Evolutionary conservation across 2,113 vertebrate genomes (phyloP), one percentile per base, ranked within the genome.

Genomic region (Psephotus haematonotus): DNA sequence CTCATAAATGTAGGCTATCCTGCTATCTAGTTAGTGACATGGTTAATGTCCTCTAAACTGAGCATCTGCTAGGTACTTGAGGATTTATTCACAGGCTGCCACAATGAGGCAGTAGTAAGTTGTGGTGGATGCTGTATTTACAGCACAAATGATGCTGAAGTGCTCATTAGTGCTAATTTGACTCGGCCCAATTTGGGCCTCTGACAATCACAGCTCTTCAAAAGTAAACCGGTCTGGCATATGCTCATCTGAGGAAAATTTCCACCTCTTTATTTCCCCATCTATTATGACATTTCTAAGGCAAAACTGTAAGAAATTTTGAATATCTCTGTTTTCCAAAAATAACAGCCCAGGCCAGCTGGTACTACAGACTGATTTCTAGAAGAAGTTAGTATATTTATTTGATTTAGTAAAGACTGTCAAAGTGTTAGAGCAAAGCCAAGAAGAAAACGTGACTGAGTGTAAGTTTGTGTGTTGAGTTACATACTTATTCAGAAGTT

Each of bases 71-170:
- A 85, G 53, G 33, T 77, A 59, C 90, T 88, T 80, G 41, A 94
- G 84, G 91, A 91, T 94, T 96, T 94, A 94, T 86, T 90, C 96
- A 80, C 90, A 88, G 82, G 63, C 95, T 94, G 88, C 96, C 96
- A 97, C 96, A 88, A 95, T 74, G 95, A 97, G 96, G 95, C 95
- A 97, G 93, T 96, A 97, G 95, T 95, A 96, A 94, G 95, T 96
- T 97, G 95, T 95, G 70, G 81, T 94, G 90, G 94, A 77, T 31
- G 53, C 59, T n/a, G 84, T 77, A 94, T 65, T 94, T 86, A 82
- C 81, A 77, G 84, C 82, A 87, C 67, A 94, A 93, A 95, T 50
- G 81, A 96, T 91, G 89, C 59, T 80, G 82, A 87, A 93, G 74
- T 76, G 84, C 70, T 95, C 94, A 96, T 92, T 94, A 92, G 19